Conservation (phyloP, 2,113 vertebrate genomes). For the Phylloscopus trochiloides region DNA sequence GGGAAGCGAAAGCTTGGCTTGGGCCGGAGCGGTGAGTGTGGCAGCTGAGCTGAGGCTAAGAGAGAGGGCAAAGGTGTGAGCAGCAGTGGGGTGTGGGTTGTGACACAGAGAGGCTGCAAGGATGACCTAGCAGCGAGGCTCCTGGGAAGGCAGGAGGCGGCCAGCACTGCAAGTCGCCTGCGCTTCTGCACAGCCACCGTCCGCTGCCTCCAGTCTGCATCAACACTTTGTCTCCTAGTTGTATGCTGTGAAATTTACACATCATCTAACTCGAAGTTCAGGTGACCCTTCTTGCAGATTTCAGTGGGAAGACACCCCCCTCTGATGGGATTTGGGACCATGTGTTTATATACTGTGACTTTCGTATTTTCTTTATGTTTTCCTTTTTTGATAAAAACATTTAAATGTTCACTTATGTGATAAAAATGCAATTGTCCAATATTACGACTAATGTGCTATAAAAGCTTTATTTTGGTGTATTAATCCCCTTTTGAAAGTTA, state of each 20-base stretch:
- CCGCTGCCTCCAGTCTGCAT: neutral
- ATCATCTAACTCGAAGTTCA: neutral
- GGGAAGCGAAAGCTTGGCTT: neutral
- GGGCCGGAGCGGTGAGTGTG: rapidly evolving
- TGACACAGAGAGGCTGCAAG: rapidly evolving
- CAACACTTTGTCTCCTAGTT: rapidly evolving
- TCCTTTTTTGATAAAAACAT: neutral
- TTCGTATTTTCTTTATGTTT: neutral
- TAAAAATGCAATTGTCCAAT: neutral
- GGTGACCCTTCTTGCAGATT: neutral
- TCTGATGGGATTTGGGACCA: neutral
- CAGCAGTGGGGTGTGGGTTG: neutral
- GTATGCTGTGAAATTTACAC: neutral
- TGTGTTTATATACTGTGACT: neutral
- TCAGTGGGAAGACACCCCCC: rapidly evolving
- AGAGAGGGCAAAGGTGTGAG: neutral
- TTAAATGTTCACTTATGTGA: neutral
- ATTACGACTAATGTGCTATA: rapidly evolving
- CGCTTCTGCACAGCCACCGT: rapidly evolving
- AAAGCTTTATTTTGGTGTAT: neutral
- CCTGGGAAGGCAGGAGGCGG: neutral
- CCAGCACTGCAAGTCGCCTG: rapidly evolving
- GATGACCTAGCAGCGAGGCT: rapidly evolving
- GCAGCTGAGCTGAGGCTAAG: neutral
- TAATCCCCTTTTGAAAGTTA: neutral